Evolutionary conservation across 2,888 invertebrate species (phyloP).

Genomic region (Proisotoma minuta): DNA sequence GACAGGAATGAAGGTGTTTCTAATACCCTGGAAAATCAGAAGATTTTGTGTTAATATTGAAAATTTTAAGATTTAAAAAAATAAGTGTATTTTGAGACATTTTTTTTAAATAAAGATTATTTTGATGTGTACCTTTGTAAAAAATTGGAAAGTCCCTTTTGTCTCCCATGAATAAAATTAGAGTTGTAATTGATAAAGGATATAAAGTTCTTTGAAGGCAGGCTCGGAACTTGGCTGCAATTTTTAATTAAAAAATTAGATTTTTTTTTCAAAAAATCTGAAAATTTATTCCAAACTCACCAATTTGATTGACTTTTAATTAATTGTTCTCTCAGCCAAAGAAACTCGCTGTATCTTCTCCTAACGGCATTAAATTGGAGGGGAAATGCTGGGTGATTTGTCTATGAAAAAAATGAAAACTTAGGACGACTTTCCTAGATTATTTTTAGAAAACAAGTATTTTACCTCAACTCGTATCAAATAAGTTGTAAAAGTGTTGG

Average conservation of each 20-base stretch:
- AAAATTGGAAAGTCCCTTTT: constrained; percentile 37
- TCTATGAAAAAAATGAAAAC: constrained; percentile 27
- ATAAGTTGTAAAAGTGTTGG: constrained; percentile 41
- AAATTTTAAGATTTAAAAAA: no score
- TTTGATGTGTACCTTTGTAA: constrained; percentile 30
- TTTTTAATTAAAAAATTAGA: neutral
- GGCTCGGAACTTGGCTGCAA: constrained; percentile 35
- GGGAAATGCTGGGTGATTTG: constrained; percentile 41
- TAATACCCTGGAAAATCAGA: no score
- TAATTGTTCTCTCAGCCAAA: constrained; percentile 40
- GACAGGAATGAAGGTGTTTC: no score
- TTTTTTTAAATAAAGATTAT: no score
- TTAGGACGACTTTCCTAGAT: constrained; percentile 6
- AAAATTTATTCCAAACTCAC: constrained; percentile 25
- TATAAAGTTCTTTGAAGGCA: constrained; percentile 42
- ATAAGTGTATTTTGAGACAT: no score
- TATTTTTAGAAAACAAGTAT: constrained; percentile 13
- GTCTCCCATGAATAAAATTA: constrained; percentile 35
- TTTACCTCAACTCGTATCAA: constrained; percentile 44
- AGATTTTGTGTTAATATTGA: no score
- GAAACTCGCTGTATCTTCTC: constrained; percentile 43
- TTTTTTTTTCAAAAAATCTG: neutral
- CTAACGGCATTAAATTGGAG: constrained; percentile 34
- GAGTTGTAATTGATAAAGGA: constrained; percentile 38
- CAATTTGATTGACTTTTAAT: constrained; percentile 38